These are phyloP conservation scores for Cynaeus angustus DNA, from an alignment of 2,888 invertebrate genomes.

Conservation along the genomic window DNA sequence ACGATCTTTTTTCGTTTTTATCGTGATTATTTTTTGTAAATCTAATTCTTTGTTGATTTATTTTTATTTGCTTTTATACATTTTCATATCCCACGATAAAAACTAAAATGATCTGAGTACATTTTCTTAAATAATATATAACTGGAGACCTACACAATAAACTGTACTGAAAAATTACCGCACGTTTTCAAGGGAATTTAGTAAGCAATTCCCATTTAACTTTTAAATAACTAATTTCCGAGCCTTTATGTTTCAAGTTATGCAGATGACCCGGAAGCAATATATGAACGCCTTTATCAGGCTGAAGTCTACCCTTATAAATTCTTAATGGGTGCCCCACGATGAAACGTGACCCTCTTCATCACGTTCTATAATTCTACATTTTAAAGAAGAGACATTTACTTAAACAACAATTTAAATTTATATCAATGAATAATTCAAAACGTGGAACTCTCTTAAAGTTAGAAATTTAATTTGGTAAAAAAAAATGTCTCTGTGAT, in stretches of 20 bases:
- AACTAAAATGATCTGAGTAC: too few species aligned
- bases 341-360: constrained; percentile 8
- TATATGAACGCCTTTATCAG: constrained; percentile 17
- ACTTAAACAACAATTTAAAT: constrained; percentile 1
- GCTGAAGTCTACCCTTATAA: background rate
- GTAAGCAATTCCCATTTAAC: background rate
- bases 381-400: too few species aligned
- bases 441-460: background rate
- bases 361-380: background rate
- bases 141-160: too few species aligned
- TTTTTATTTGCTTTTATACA: too few species aligned
- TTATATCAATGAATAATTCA: constrained; percentile 24
- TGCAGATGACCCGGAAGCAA: constrained; percentile 17
- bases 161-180: background rate
- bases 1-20: too few species aligned
- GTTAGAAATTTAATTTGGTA: background rate
- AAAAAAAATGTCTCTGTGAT: background rate
- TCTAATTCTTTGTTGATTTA: too few species aligned
- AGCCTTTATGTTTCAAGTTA: constrained; percentile 18
- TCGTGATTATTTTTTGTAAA: too few species aligned
- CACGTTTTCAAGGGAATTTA: background rate
- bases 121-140: too few species aligned
- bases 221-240: constrained; percentile 5
- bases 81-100: too few species aligned
- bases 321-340: background rate